Evolutionary conservation across 2,888 invertebrate genomes (phyloP).

Genomic region (Augochlorella aurata): DNA sequence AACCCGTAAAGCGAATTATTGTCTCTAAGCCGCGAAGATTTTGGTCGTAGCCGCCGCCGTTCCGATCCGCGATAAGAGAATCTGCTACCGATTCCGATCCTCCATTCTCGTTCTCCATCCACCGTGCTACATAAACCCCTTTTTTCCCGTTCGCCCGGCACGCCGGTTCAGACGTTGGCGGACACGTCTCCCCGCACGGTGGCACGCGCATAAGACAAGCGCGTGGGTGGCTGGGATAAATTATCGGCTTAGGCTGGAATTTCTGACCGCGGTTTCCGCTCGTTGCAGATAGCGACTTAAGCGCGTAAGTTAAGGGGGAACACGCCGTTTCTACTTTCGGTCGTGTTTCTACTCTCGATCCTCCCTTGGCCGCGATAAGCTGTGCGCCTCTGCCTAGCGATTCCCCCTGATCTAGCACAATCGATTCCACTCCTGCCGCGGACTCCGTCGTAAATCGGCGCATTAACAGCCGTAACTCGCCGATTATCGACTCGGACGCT

Average conservation of each 20-base stretch:
- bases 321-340: conserved; percentile 15
- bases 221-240: conserved; percentile 70
- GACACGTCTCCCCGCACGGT: conserved; percentile 47
- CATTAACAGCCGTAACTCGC: background rate
- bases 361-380: conserved; percentile 15
- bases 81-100: conserved; percentile 9
- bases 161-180: conserved; percentile 29
- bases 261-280: conserved; percentile 56
- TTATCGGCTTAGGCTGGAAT: conserved; percentile 66
- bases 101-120: conserved; percentile 23
- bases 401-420: background rate
- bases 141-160: background rate
- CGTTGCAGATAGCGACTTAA: conserved; percentile 48
- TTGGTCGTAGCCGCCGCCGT: background rate
- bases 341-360: conserved; percentile 15
- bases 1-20: background rate
- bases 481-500: background rate
- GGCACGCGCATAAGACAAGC: conserved; percentile 67
- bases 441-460: background rate
- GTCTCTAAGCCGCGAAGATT: background rate
- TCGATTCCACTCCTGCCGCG: background rate
- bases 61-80: conserved; percentile 9
- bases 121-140: background rate
- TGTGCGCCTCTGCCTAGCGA: background rate
- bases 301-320: conserved; percentile 44